These are phyloP conservation scores for Halcyon malimbica DNA, from an alignment of 2,113 vertebrate species.

Conservation along the genomic window DNA sequence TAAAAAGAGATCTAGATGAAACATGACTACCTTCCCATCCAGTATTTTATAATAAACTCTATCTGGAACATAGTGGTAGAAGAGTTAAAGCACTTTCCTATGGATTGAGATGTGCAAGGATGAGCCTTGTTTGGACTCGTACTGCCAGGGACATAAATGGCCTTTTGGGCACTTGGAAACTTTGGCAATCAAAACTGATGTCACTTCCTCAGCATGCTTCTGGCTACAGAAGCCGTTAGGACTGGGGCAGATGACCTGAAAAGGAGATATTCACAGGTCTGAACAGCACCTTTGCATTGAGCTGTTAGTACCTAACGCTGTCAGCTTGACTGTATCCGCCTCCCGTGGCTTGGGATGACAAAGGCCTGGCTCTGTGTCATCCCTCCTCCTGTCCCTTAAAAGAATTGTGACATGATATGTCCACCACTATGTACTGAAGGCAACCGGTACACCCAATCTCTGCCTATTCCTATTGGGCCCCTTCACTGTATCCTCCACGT, in stretches of 20 bases:
- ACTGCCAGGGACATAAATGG: not conserved
- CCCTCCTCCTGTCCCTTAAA: not conserved
- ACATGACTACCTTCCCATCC: not conserved
- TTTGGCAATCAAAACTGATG: not conserved
- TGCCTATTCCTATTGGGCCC: not conserved
- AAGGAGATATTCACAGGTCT: not conserved
- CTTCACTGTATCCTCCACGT: not conserved
- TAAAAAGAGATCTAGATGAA: not conserved
- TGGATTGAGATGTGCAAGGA: not conserved
- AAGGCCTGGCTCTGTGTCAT: not conserved
- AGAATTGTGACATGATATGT: not conserved
- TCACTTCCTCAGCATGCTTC: not conserved
- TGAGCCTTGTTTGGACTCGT: not conserved
- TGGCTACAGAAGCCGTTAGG: not conserved
- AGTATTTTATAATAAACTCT: not conserved
- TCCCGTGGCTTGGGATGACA: not conserved
- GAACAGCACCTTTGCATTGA: not conserved
- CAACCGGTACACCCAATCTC: not conserved
- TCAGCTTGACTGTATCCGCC: not conserved
- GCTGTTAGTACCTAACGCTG: not conserved
- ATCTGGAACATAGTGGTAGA: not conserved
- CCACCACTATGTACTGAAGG: not conserved
- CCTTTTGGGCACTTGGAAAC: not conserved
- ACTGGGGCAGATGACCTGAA: not conserved
- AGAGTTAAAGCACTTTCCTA: not conserved